Percentiles rank a stretch among this genome's conserved stretches.
Conservation (phyloP, 2,113 vertebrate species). For the Cheirogaleus medius region DNA sequence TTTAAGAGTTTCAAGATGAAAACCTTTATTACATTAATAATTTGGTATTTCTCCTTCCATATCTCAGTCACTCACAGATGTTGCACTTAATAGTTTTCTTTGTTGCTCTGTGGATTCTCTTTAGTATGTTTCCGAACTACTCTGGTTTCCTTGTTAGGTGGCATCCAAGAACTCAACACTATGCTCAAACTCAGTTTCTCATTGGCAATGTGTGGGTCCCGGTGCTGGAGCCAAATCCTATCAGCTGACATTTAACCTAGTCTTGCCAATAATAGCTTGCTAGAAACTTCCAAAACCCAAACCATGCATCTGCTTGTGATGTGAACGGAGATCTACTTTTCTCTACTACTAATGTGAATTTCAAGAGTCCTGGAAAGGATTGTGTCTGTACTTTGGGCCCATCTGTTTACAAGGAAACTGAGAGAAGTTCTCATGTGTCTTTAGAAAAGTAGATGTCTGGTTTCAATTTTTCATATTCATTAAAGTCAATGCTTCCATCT, state of each 20-base stretch:
- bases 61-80: no score
- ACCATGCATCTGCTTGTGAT: background rate
- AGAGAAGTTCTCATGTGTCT: background rate
- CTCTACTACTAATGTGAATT: background rate
- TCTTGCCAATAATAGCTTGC: background rate
- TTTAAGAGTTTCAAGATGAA: background rate
- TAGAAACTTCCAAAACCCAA: background rate
- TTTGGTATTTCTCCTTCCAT: no score
- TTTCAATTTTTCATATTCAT: constrained; percentile 85
- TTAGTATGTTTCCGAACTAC: constrained; percentile 17
- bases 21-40: no score
- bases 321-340: constrained; percentile 32
- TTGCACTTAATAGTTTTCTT: no score
- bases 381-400: background rate
- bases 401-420: background rate
- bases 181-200: constrained; percentile 22
- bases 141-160: background rate
- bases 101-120: background rate
- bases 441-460: rapidly evolving
- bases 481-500: constrained; percentile 97
- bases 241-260: constrained; percentile 46
- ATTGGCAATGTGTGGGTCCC: background rate
- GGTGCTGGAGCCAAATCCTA: background rate
- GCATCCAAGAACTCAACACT: background rate
- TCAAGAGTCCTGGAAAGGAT: background rate